Conservation (phyloP, 1,140 invertebrate species). For the Aricia agestis region DNA sequence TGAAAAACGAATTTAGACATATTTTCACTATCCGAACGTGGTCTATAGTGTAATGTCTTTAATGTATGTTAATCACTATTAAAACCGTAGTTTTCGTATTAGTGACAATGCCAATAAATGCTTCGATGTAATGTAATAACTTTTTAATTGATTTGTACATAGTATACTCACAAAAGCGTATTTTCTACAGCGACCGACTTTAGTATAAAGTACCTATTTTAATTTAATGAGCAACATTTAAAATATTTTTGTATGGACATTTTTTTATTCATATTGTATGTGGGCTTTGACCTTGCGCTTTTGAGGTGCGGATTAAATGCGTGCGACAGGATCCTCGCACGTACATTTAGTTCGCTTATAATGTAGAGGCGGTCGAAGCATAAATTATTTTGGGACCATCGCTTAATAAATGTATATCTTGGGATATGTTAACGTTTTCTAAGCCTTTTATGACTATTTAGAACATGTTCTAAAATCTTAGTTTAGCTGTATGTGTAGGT, state of each 20-base stretch:
- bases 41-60: background rate
- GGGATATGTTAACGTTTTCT: conserved; percentile 5
- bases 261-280: conserved; percentile 9
- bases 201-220: conserved; percentile 7
- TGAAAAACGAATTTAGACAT: background rate
- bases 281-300: background rate
- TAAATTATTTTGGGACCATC: conserved; percentile 51
- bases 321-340: too few species aligned
- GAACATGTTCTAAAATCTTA: background rate
- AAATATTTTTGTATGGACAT: conserved; percentile 15
- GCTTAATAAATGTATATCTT: conserved; percentile 5
- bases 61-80: background rate
- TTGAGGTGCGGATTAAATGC: background rate
- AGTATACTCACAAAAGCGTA: conserved; percentile 4
- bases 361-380: conserved; percentile 10
- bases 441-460: conserved; percentile 14
- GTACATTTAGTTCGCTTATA: too few species aligned
- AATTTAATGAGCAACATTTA: conserved; percentile 3
- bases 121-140: background rate
- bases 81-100: background rate
- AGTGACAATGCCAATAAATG: too few species aligned
- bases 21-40: background rate
- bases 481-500: conserved; percentile 3
- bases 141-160: conserved; percentile 9
- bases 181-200: conserved; percentile 6